phyloP scores from a whole-genome alignment of 1,140 invertebrate genomes.

The Brachionus rotundiformis region DNA sequence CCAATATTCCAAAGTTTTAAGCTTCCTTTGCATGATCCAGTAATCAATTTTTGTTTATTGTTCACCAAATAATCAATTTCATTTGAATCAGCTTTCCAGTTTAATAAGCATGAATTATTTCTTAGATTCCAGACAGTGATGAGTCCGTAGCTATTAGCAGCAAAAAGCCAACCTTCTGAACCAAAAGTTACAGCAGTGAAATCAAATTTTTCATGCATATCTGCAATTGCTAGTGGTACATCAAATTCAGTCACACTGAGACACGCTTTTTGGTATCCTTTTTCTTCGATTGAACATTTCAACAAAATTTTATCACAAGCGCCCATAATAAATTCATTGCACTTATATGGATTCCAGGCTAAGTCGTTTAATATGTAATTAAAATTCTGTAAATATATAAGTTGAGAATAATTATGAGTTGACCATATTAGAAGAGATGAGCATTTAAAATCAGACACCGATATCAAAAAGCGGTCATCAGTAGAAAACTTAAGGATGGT shows the following conservation, averaged over 20 bases:
- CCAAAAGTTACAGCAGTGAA: constrained; percentile 61
- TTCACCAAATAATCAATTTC: constrained; percentile 59
- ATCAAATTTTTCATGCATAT: constrained; percentile 53
- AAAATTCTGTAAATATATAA: constrained; percentile 57
- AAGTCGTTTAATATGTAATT: constrained; percentile 57
- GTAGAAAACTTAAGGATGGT: constrained; percentile 59
- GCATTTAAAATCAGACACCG: constrained; percentile 60
- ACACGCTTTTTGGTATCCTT: constrained; percentile 54
- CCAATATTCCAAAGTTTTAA: constrained; percentile 51
- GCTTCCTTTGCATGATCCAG: constrained; percentile 35
- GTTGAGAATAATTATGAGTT: constrained; percentile 56
- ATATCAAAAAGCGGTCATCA: constrained; percentile 62
- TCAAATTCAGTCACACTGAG: constrained; percentile 62
- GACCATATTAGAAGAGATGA: constrained; percentile 59
- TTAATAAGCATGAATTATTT: constrained; percentile 62
- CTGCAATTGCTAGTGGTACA: constrained; percentile 54
- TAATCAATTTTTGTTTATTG: constrained; percentile 17
- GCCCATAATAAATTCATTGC: constrained; percentile 61
- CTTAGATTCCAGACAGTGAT: constrained; percentile 63
- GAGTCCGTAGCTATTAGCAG: constrained; percentile 58
- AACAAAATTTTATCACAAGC: constrained; percentile 57
- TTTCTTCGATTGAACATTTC: constrained; percentile 63
- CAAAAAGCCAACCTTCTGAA: constrained; percentile 59
- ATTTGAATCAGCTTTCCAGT: constrained; percentile 61
- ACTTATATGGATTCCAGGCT: constrained; percentile 60